These are phyloP conservation scores for Tachypleus tridentatus DNA, from an alignment of 1,140 invertebrate species.

Conservation along the genomic window DNA sequence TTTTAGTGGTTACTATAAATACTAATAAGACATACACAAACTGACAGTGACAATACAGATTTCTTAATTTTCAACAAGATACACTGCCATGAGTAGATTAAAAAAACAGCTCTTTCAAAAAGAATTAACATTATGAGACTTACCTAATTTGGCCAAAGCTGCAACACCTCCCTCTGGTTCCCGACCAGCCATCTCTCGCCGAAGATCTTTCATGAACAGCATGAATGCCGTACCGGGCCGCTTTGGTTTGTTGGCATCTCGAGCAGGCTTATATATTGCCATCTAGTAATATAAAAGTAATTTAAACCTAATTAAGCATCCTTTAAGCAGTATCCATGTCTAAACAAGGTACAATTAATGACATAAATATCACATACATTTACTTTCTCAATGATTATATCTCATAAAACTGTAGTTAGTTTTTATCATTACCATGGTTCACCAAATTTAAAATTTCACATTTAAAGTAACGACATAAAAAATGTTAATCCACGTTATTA, in stretches of 20 bases:
- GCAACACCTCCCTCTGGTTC: slow-evolving; percentile 30
- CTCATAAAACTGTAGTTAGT: no score
- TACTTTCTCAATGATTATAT: no score
- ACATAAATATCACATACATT: neutral
- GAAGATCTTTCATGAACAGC: slow-evolving; percentile 29
- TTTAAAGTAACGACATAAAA: neutral
- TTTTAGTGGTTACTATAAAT: no score
- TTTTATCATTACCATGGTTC: no score
- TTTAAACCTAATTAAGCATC: neutral
- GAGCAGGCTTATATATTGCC: slow-evolving; percentile 26
- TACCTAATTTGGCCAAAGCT: slow-evolving; percentile 28
- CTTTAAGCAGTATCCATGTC: neutral
- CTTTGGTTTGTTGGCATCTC: slow-evolving; percentile 28
- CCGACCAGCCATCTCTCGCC: slow-evolving; percentile 29
- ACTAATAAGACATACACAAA: no score
- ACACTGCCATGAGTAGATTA: no score
- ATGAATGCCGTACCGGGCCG: slow-evolving; percentile 29
- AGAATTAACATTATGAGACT: neutral
- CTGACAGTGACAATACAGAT: no score
- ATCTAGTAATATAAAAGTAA: slow-evolving; percentile 16
- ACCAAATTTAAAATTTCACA: neutral
- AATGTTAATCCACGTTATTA: no score
- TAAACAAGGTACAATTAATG: neutral
- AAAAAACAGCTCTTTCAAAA: no score
- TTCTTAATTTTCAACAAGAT: no score